Evolutionary conservation across 2,113 vertebrate genomes (phyloP).

Genomic region (Psilopsiagon aymara): DNA sequence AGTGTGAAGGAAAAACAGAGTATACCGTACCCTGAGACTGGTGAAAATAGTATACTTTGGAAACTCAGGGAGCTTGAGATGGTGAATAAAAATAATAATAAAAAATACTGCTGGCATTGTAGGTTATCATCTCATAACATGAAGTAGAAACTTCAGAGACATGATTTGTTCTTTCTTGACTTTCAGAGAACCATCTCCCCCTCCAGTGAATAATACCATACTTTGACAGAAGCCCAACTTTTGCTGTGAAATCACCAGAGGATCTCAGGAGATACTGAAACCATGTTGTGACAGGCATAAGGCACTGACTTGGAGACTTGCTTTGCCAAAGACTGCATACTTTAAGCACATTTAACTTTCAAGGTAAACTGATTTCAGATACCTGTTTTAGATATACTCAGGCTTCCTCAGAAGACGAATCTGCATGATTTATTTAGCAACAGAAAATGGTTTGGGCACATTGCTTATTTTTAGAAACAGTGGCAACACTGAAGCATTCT

Average conservation of each 20-base stretch:
- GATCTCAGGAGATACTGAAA: background rate
- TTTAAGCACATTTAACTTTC: background rate
- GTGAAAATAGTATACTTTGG: background rate
- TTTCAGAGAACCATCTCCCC: background rate
- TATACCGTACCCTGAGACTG: background rate
- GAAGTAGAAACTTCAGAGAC: background rate
- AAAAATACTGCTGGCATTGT: background rate
- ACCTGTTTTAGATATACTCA: background rate
- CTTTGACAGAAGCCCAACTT: background rate
- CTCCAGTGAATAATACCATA: background rate
- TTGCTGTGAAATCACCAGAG: background rate
- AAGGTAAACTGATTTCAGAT: background rate
- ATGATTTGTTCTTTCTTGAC: background rate
- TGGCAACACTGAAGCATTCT: background rate
- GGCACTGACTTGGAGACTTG: background rate
- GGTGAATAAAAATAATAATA: background rate
- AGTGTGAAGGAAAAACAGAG: background rate
- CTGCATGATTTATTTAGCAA: background rate
- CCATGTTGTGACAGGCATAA: background rate
- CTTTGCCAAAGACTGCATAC: background rate
- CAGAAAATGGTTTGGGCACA: background rate
- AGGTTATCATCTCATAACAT: background rate
- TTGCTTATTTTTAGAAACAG: background rate
- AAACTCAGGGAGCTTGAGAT: background rate
- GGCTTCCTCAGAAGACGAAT: background rate